A percentile compares a stretch with the other conserved stretches of the same genome.
Conservation (phyloP, 1,140 invertebrate genomes). For the Pissodes strobi region DNA sequence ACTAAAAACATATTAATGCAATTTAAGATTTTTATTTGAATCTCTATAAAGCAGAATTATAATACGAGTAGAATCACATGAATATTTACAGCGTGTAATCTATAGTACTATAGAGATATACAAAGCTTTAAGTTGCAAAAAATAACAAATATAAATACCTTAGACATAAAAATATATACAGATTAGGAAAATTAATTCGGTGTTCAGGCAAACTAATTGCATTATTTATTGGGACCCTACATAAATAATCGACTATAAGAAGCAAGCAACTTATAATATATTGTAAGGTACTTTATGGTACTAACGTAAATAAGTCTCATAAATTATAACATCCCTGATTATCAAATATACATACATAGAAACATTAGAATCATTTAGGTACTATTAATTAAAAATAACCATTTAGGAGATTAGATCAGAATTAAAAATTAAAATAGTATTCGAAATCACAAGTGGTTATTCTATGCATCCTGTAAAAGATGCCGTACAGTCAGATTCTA, state of each 20-base stretch:
- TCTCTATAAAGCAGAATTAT: too few species aligned
- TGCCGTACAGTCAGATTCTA: neutral
- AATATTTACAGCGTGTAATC: neutral
- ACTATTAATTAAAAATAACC: neutral
- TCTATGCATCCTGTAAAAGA: neutral
- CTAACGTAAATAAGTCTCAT: too few species aligned
- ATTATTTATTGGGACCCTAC: too few species aligned
- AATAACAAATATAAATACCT: neutral
- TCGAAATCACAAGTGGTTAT: neutral
- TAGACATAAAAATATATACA: slow-evolving; percentile 8
- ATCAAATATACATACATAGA: neutral
- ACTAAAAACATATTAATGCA: too few species aligned
- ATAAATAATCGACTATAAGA: too few species aligned
- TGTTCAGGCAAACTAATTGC: neutral
- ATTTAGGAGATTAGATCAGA: neutral
- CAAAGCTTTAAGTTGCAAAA: neutral
- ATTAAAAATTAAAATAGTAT: neutral
- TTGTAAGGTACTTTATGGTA: too few species aligned
- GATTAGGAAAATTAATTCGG: neutral
- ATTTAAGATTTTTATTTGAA: too few species aligned
- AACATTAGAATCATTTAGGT: neutral
- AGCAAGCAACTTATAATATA: too few species aligned
- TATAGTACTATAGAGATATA: slow-evolving; percentile 1
- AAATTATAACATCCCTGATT: slow-evolving; percentile 6
- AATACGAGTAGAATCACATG: slow-evolving; percentile 2